phyloP scores from a whole-genome alignment of 30 jellyfish, hydroid and myxozoan genomes.

The Turritopsis dohrnii region DNA sequence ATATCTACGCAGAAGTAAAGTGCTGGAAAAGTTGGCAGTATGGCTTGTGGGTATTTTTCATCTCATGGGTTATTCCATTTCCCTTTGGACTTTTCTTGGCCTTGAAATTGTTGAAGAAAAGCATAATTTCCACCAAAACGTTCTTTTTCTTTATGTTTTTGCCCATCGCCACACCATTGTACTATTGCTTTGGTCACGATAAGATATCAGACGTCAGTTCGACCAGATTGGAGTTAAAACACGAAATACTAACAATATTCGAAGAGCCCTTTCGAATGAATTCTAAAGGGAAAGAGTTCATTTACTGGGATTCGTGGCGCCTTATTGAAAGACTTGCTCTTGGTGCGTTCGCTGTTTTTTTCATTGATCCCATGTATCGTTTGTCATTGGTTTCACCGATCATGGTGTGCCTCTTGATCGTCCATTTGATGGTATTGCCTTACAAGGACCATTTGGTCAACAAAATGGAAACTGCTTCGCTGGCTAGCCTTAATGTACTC shows the following conservation, averaged over 20 bases:
- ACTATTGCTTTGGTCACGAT: neutral
- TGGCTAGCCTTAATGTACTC: neutral
- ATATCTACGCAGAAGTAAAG: neutral
- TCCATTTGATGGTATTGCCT: neutral
- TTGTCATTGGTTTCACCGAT: neutral
- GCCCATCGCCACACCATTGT: neutral
- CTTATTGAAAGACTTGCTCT: neutral
- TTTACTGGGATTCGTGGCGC: constrained; percentile 10
- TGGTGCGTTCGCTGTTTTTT: neutral
- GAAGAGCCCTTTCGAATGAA: neutral
- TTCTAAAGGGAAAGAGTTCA: neutral
- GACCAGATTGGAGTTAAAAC: neutral
- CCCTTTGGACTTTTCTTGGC: neutral
- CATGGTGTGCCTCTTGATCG: neutral
- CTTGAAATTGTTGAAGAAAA: neutral
- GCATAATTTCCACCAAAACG: neutral
- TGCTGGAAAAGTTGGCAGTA: neutral
- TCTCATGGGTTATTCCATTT: neutral
- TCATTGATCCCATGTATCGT: constrained; percentile 3
- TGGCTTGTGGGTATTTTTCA: neutral
- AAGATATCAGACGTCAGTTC: neutral
- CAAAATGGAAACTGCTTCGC: constrained; percentile 4
- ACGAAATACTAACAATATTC: neutral
- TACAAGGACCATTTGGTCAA: constrained; percentile 6
- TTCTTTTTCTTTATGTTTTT: neutral